phyloP scores from a whole-genome alignment of 2,113 vertebrate species.

The Nothoprocta pentlandii region DNA sequence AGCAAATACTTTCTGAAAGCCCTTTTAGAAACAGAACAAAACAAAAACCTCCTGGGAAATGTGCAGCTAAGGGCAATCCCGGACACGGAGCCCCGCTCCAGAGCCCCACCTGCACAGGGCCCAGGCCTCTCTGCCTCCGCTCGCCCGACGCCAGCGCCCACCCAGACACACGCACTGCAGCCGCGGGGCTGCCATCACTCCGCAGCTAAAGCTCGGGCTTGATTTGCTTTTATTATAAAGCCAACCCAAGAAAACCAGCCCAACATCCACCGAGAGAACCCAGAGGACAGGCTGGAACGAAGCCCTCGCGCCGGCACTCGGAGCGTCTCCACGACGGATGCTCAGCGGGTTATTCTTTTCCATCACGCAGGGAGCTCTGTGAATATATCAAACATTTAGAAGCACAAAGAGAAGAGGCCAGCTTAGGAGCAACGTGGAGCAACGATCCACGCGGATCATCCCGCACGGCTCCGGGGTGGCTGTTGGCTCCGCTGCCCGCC shows the following conservation, averaged over 20 bases:
- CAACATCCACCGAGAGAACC: background rate
- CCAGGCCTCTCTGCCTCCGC: background rate
- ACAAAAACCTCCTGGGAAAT: background rate
- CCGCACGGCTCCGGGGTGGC: background rate
- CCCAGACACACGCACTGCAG: background rate
- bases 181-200: background rate
- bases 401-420: background rate
- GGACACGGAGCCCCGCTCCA: background rate
- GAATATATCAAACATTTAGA: background rate
- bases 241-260: background rate
- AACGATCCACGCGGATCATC: too few relatives aligned
- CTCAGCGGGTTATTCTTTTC: background rate
- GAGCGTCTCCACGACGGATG: background rate
- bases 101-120: background rate
- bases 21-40: background rate
- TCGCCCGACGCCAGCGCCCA: background rate
- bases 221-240: background rate
- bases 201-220: background rate
- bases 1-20: background rate
- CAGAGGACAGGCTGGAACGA: rapidly evolving
- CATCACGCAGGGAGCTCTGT: background rate
- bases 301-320: background rate
- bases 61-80: background rate
- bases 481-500: slow-evolving; percentile 1
- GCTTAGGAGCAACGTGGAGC: background rate